Percentiles rank a stretch among this genome's conserved stretches.
Evolutionary conservation across 1,140 invertebrate genomes (phyloP).

Genomic region (Drosophila littoralis): DNA sequence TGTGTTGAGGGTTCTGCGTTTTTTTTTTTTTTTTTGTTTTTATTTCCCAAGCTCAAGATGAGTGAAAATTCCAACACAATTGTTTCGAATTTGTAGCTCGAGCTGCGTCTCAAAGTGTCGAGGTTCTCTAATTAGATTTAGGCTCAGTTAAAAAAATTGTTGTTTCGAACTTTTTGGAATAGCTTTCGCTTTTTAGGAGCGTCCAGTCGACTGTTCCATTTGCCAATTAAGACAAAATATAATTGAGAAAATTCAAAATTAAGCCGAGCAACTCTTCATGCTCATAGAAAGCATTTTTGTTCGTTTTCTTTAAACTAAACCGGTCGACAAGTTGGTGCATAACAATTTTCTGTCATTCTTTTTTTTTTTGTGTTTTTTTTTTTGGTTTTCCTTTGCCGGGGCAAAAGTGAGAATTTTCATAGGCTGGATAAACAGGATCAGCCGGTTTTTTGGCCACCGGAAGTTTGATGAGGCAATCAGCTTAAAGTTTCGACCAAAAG

Average conservation of each 20-base stretch:
- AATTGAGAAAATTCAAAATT: conserved; percentile 8
- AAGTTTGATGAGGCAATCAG: conserved; percentile 41
- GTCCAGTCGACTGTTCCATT: conserved; percentile 39
- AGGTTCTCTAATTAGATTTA: conserved; percentile 64
- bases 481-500: conserved; percentile 34
- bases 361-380: conserved; percentile 30
- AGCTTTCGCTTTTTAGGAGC: conserved; percentile 77
- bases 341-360: conserved; percentile 35
- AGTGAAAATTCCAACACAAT: conserved; percentile 61
- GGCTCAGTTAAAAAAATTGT: neutral
- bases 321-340: conserved; percentile 49
- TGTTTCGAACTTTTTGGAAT: neutral
- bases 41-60: conserved; percentile 42
- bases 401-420: conserved; percentile 77
- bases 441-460: conserved; percentile 60
- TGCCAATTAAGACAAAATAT: conserved; percentile 41
- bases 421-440: conserved; percentile 58
- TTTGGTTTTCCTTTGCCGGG: conserved; percentile 44
- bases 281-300: conserved; percentile 15
- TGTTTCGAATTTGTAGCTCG: conserved; percentile 34
- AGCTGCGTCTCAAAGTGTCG: conserved; percentile 59
- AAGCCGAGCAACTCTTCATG: neutral
- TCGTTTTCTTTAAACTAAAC: conserved; percentile 46
- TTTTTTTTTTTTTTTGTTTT: conserved; percentile 35
- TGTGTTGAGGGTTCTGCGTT: conserved; percentile 44